Conservation (phyloP, 2,113 vertebrate genomes). For the Loxodonta africana region DNA sequence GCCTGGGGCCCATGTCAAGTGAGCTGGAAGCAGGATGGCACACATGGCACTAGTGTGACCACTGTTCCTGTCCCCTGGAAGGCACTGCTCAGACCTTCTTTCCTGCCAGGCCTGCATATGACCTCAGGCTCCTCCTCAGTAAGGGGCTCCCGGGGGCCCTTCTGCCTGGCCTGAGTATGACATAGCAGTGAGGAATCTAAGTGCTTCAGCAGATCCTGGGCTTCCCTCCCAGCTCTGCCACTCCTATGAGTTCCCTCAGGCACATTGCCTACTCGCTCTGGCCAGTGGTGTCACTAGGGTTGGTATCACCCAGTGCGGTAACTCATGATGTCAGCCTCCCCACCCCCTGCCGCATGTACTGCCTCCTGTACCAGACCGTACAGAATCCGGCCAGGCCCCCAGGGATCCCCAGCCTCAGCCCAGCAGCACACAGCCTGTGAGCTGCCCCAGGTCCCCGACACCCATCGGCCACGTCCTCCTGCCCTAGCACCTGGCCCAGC, state of each 20-base stretch:
- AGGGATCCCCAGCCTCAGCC: too few species aligned
- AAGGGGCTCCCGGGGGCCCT: fast-evolving
- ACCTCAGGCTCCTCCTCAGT: not conserved
- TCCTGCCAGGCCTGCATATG: fast-evolving
- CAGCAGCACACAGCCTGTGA: too few species aligned
- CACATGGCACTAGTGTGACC: not conserved
- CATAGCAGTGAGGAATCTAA: fast-evolving
- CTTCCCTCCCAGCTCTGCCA: not conserved
- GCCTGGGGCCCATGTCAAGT: not conserved
- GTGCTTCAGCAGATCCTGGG: not conserved
- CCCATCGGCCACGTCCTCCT: too few species aligned
- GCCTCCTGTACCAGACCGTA: too few species aligned
- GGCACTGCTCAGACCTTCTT: not conserved
- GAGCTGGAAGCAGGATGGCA: not conserved
- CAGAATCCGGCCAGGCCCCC: too few species aligned
- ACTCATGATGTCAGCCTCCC: too few species aligned
- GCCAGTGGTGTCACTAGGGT: too few species aligned
- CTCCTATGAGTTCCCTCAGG: not conserved
- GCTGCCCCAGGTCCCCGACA: too few species aligned
- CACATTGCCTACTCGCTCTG: not conserved
- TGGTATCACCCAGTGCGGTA: too few species aligned
- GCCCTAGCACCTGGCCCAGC: too few species aligned
- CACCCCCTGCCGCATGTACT: too few species aligned
- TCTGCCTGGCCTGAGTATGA: not conserved
- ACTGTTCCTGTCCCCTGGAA: not conserved